Evolutionary conservation across 2,888 invertebrate genomes (phyloP).

Genomic region (Sericinus montela): DNA sequence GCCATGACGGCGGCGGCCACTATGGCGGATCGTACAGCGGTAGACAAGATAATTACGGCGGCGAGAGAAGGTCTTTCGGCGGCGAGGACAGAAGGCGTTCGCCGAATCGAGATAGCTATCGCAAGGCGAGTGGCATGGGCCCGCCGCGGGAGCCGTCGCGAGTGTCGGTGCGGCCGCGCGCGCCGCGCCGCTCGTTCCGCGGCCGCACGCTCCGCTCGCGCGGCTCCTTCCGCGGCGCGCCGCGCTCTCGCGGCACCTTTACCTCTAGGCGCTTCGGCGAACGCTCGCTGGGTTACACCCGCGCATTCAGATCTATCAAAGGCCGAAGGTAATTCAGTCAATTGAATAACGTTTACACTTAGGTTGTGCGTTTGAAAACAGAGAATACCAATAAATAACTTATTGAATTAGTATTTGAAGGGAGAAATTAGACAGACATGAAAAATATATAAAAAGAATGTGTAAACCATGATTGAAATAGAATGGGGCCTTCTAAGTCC

Average conservation of each 20-base stretch:
- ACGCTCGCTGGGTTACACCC: conserved; percentile 61
- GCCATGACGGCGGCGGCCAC: conserved; percentile 78
- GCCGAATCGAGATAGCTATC: conserved; percentile 69
- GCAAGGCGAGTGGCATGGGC: conserved; percentile 70
- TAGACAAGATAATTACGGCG: conserved; percentile 77
- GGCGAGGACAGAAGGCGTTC: conserved; percentile 79
- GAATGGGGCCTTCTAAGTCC: neutral
- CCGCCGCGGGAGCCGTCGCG: conserved; percentile 66
- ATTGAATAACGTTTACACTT: conserved; percentile 40
- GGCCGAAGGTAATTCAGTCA: conserved; percentile 70
- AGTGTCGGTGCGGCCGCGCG: conserved; percentile 62
- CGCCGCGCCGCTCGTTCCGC: conserved; percentile 75
- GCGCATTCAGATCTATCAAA: conserved; percentile 68
- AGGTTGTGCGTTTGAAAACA: conserved; percentile 31
- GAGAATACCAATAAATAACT: neutral
- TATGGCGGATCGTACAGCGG: conserved; percentile 75
- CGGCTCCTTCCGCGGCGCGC: conserved; percentile 74
- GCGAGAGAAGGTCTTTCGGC: conserved; percentile 70
- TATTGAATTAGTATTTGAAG: neutral
- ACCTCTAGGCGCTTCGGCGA: conserved; percentile 59
- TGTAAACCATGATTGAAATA: neutral
- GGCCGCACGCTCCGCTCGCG: conserved; percentile 76
- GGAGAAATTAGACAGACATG: neutral
- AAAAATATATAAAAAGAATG: neutral
- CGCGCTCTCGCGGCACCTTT: conserved; percentile 74